Evolutionary conservation across 2,888 invertebrate genomes (phyloP), one percentile per base, ranked within the genome.

Genomic region (Miltochrista miniata): DNA sequence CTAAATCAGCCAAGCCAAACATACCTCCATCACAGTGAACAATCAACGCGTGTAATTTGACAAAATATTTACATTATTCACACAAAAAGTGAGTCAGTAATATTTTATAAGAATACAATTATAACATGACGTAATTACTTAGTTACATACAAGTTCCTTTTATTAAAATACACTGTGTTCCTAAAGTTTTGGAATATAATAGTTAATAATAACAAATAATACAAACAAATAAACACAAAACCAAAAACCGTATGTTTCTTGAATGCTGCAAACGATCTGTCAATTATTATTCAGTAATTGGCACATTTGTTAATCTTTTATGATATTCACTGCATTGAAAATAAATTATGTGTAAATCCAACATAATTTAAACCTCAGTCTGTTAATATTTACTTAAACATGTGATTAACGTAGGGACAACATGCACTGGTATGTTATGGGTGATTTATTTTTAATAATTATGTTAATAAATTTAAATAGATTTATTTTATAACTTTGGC

Each of bases 1-100:
- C 89, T 89, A 85, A 74, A 76, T 86, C 82, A 85, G 85, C 83
- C 83, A 86, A 85, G 84, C 84, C 76, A 80, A 75, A 77, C 76
- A 71, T 74, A 71, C 71, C 63, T 67, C 70, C 63, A 66, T 57
- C 31, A 48, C 50, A 51, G 62, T 69, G 69, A 72, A 74, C 70
- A 71, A 68, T 69, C 71, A 66, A 73, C 70, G 62, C 64, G 58
- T 64, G 60, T 71, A 68, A 72, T 70, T 53, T 72, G 33, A 15
- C 68, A 61, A 64, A n/a, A 65, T 76, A 70, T 71, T 70, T 70
- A 76, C 69, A 76, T 72, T 79, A 78, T 76, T 62, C 57, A 62
- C 61, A 60, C n/a, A 61, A 61, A 66, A 68, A 54, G 61, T 68
- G 65, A 64, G 47, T 56, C 54, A 47, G 57, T 57, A n/a, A 56